phyloP scores from a whole-genome alignment of 1,140 invertebrate species.

The Olivierus martensii region DNA sequence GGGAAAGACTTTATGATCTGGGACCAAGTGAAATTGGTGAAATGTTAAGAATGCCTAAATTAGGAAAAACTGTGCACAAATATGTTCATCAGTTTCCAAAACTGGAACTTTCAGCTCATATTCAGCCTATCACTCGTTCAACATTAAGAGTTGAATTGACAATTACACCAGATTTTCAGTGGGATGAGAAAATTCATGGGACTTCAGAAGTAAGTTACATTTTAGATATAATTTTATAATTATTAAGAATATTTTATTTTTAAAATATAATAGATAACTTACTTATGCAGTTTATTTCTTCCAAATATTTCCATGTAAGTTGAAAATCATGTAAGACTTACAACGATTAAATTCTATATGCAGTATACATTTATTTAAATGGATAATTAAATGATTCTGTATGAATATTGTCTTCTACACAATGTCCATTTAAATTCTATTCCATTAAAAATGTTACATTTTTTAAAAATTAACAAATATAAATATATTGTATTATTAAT shows the following conservation, averaged over 20 bases:
- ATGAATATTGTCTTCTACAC: too few relatives aligned
- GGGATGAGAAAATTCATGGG: constrained; percentile 96
- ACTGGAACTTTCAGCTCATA: constrained; percentile 83
- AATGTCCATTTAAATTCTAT: too few relatives aligned
- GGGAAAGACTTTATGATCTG: constrained; percentile 87
- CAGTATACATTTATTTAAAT: too few relatives aligned
- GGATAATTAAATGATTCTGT: too few relatives aligned
- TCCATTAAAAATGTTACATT: too few relatives aligned
- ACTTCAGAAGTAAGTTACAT: constrained; percentile 53
- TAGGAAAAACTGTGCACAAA: constrained; percentile 95
- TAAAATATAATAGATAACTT: not conserved
- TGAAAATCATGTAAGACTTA: too few relatives aligned
- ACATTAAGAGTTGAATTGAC: constrained; percentile 90
- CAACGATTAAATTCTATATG: too few relatives aligned
- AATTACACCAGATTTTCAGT: constrained; percentile 98
- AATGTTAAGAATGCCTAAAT: constrained; percentile 83
- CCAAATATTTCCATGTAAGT: too few relatives aligned
- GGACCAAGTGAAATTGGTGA: constrained; percentile 97
- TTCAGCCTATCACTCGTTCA: constrained; percentile 93
- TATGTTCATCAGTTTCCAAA: constrained; percentile 97
- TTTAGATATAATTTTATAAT: constrained; percentile 1
- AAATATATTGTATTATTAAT: too few relatives aligned
- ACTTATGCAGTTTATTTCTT: constrained; percentile 17
- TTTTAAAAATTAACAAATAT: too few relatives aligned
- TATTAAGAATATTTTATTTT: not conserved